Base-by-base conservation (phyloP, 2,113 vertebrate species). In the Pygoscelis adeliae region DNA sequence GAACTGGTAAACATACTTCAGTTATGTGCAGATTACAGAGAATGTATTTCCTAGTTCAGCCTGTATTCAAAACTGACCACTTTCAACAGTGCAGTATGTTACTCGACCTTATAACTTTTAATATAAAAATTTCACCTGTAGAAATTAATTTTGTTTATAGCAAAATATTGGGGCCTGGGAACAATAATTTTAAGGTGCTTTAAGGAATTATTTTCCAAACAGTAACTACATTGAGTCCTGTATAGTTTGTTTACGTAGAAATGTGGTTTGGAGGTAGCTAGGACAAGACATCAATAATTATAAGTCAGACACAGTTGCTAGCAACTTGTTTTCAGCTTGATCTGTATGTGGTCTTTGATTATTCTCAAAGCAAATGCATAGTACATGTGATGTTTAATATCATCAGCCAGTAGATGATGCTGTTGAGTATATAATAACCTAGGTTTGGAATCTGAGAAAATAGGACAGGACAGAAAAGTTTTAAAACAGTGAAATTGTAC, bases 401-500 rank as follows among this genome's bases (percentile, higher is more conserved):
- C 38, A 19, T 55, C 65, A 69, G 49, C 92, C 93, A 94, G 91
- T 61, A 96, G 96, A 56, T 87, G 96, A 85, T 91, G 93, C 91
- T 97, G 66, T 76, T 79, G 89, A 63, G 42, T 87, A 3, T 42
- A 1, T 25, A 63, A 71, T 63, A 67, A 49, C 53, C 10, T 63
- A 5, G 13, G 13, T n/a, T 30, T 94, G 44, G 22, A 30, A 13
- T 40, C 23, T 83, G 42, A 53, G 16, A 70, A 89, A 87, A 56
- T 22, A 52, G 15, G 25, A 27, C 7, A 34, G 46, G 27, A 69
- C 11, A 46, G 27, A 80, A 52, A 13, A 56, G 5, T 62, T 82
- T 63, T 62, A 55, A 50, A 36, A 16, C 13, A 17, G 5, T 49
- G 13, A 74, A 42, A 4, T 18, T 55, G 19, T 74, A 53, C 52